Evolutionary conservation across 2,888 invertebrate genomes (phyloP).

Genomic region (Lochmaea crataegi): DNA sequence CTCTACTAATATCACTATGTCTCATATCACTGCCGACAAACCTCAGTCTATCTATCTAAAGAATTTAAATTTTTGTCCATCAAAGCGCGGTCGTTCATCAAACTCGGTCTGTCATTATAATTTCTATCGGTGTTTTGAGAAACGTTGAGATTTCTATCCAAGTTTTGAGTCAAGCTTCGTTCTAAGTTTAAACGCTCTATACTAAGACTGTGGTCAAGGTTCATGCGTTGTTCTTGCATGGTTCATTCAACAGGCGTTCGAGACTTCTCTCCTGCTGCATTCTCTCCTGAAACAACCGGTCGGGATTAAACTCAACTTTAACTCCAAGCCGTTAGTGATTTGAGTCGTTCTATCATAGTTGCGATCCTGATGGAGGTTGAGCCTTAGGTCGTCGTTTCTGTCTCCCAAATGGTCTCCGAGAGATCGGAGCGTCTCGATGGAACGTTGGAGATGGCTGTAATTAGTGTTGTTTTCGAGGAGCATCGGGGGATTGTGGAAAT

Average conservation of each 20-base stretch:
- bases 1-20: slow-evolving; percentile 45
- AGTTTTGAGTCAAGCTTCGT: slow-evolving; percentile 56
- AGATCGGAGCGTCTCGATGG: slow-evolving; percentile 63
- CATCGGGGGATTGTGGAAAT: slow-evolving; percentile 62
- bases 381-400: slow-evolving; percentile 62
- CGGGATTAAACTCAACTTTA: slow-evolving; percentile 60
- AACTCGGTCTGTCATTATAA: slow-evolving; percentile 40
- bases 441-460: slow-evolving; percentile 63
- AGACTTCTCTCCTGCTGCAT: slow-evolving; percentile 59
- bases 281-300: slow-evolving; percentile 57
- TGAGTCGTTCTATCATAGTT: slow-evolving; percentile 52
- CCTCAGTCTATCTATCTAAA: slow-evolving; percentile 49
- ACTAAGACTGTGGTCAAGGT: slow-evolving; percentile 57
- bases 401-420: slow-evolving; percentile 64
- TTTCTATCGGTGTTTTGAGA: slow-evolving; percentile 46
- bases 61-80: slow-evolving; percentile 60
- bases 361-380: slow-evolving; percentile 60
- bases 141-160: slow-evolving; percentile 52
- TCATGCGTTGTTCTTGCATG: slow-evolving; percentile 55
- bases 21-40: slow-evolving; percentile 50
- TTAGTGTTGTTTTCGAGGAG: slow-evolving; percentile 61
- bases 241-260: slow-evolving; percentile 60
- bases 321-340: slow-evolving; percentile 57
- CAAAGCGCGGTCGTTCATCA: slow-evolving; percentile 51
- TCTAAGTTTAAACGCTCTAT: slow-evolving; percentile 60